phyloP scores from a whole-genome alignment of 2,113 vertebrate genomes.

The Chitala chitala region DNA sequence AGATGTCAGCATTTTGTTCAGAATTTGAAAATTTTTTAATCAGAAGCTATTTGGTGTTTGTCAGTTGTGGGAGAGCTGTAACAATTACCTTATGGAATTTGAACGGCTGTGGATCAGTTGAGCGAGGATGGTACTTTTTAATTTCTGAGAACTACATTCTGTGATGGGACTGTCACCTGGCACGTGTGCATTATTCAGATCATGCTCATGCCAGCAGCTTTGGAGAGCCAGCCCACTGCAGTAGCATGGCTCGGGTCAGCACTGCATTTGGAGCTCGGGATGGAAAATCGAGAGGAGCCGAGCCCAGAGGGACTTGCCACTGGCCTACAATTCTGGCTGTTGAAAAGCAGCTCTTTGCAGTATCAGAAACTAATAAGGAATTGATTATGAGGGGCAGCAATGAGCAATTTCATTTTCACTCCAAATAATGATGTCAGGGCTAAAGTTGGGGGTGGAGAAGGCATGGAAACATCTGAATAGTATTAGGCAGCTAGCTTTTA shows the following conservation, averaged over 20 bases:
- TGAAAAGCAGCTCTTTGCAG: not conserved
- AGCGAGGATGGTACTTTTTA: too few relatives aligned
- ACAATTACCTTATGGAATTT: too few relatives aligned
- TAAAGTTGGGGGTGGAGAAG: slow-evolving; percentile 7
- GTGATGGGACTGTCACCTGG: too few relatives aligned
- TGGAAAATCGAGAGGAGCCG: not conserved
- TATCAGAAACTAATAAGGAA: not conserved
- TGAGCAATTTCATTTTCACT: not conserved
- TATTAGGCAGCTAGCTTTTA: not conserved
- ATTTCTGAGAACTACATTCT: too few relatives aligned
- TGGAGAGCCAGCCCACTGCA: not conserved
- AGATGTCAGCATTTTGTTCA: too few relatives aligned
- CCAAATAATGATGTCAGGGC: not conserved
- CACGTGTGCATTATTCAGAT: too few relatives aligned
- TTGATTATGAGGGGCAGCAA: not conserved
- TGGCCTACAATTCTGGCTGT: not conserved
- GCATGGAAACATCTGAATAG: not conserved
- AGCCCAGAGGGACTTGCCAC: not conserved
- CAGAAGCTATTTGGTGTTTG: too few relatives aligned
- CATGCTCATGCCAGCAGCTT: too few relatives aligned
- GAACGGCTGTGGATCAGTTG: too few relatives aligned
- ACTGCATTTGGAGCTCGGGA: not conserved
- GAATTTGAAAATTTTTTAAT: too few relatives aligned
- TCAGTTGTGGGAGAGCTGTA: too few relatives aligned
- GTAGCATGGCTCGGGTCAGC: not conserved